Evolutionary conservation across 2,888 invertebrate genomes (phyloP).

Genomic region (Zelleria hepariella): DNA sequence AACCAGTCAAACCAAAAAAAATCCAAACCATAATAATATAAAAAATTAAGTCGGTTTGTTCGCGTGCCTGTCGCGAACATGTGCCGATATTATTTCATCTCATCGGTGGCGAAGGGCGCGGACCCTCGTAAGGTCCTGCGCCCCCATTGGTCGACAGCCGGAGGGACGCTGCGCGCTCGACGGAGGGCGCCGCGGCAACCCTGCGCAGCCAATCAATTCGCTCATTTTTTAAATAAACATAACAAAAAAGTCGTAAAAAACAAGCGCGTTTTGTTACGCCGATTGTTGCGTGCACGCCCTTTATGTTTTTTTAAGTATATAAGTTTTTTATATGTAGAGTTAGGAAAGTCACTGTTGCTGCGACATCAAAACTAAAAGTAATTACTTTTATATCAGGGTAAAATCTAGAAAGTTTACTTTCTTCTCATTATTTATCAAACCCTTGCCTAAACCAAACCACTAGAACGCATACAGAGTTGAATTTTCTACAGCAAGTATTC

Average conservation of each 20-base stretch:
- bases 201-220: conserved; percentile 69
- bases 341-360: too few relatives aligned
- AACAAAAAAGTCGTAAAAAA: conserved; percentile 58
- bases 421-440: too few relatives aligned
- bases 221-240: conserved; percentile 68
- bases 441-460: too few relatives aligned
- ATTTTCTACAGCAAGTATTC: too few relatives aligned
- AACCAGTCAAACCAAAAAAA: not conserved
- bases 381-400: not conserved
- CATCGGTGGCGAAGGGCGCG: conserved; percentile 41
- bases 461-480: too few relatives aligned
- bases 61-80: not conserved
- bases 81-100: not conserved
- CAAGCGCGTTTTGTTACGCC: conserved; percentile 17
- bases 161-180: conserved; percentile 24
- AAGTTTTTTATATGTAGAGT: not conserved
- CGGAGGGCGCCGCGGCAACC: conserved; percentile 28
- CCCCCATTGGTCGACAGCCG: conserved; percentile 40
- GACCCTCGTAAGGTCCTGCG: conserved; percentile 36
- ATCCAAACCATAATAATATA: not conserved
- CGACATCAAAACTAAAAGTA: not conserved
- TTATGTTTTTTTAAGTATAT: not conserved
- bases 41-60: too few relatives aligned
- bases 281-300: not conserved
- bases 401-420: too few relatives aligned